Percentiles rank a stretch among this genome's conserved stretches.
Conservation (phyloP, 2,888 invertebrate genomes). For the Cylindroiulus punctatus region DNA sequence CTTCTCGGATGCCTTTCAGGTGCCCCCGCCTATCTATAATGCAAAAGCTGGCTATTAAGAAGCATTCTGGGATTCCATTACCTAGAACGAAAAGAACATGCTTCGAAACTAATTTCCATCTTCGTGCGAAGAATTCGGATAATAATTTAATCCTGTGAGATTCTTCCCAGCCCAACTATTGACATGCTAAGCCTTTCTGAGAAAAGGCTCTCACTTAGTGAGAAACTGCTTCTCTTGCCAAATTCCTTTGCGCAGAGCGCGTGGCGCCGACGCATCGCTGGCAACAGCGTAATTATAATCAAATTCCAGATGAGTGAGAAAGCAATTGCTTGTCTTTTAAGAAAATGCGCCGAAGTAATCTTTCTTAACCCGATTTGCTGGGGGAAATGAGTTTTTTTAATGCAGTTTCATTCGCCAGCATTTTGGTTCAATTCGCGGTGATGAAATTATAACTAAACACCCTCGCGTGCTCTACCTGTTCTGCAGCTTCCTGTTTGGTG, state of each 20-base stretch:
- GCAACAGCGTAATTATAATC: background rate
- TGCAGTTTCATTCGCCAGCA: background rate
- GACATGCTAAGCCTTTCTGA: background rate
- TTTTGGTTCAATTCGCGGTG: background rate
- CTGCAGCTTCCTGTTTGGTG: too few species aligned
- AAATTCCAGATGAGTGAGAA: constrained; percentile 1
- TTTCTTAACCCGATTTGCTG: background rate
- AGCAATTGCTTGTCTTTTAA: constrained; percentile 1
- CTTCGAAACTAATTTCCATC: background rate
- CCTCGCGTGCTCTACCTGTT: too few species aligned
- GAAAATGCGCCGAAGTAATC: background rate
- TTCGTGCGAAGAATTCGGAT: background rate
- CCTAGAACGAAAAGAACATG: background rate
- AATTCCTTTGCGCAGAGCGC: background rate
- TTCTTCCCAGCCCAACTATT: background rate
- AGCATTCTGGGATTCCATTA: background rate
- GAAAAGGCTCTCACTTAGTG: background rate
- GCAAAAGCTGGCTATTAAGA: background rate
- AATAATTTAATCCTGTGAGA: background rate
- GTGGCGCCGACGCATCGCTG: too few species aligned
- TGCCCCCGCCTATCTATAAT: background rate
- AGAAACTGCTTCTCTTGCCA: background rate
- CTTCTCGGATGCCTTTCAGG: too few species aligned
- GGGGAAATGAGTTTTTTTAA: background rate
- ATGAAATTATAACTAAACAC: too few species aligned